phyloP scores from a whole-genome alignment of 2,113 vertebrate species.

The Eudyptes chrysolophus region DNA sequence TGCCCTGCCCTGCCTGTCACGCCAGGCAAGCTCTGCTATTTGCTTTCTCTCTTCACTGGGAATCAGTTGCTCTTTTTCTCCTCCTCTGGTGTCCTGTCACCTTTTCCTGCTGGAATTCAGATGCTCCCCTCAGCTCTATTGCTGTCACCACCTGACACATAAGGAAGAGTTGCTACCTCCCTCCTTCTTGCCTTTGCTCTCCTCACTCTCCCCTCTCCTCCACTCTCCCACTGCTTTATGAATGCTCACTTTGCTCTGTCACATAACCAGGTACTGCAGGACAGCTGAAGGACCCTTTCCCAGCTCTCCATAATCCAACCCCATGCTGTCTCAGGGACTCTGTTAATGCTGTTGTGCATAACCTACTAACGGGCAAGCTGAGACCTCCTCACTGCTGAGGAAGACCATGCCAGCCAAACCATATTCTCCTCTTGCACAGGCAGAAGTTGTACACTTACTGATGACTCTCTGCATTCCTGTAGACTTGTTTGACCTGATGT shows the following conservation, averaged over 20 bases:
- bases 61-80: not conserved
- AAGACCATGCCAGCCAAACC: not conserved
- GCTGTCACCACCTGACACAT: not conserved
- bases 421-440: not conserved
- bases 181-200: not conserved
- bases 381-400: not conserved
- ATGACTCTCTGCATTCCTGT: not conserved
- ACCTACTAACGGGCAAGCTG: not conserved
- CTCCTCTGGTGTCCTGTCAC: not conserved
- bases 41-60: not conserved
- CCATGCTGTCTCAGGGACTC: not conserved
- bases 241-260: not conserved
- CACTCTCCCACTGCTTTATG: not conserved
- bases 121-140: not conserved
- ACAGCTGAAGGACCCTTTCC: not conserved
- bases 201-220: not conserved
- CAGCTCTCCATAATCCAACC: not conserved
- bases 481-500: not conserved
- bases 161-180: not conserved
- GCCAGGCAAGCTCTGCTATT: not conserved
- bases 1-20: not conserved
- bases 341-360: not conserved
- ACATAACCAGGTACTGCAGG: not conserved
- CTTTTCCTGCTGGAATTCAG: not conserved
- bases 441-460: not conserved